Evolutionary conservation across 2,113 vertebrate genomes (phyloP).

Genomic region (Pterocles burchelli): DNA sequence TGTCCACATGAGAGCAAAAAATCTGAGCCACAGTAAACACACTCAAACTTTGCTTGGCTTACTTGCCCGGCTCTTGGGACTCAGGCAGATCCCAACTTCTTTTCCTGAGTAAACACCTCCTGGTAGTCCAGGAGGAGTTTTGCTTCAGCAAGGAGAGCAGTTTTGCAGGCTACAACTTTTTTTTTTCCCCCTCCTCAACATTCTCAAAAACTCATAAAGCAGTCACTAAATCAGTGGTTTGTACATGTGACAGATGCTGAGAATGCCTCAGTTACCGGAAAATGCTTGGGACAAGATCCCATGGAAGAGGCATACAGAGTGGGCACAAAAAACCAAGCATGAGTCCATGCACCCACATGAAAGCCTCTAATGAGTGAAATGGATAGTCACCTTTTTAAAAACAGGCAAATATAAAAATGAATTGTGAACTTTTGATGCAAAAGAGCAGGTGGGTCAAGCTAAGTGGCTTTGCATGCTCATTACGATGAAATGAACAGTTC

Average conservation of each 20-base stretch:
- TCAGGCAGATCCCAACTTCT: not conserved
- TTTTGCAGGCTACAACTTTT: not conserved
- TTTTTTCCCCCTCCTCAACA: too few relatives aligned
- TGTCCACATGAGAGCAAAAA: not conserved
- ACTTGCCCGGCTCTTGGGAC: not conserved
- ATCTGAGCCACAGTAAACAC: not conserved
- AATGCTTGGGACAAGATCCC: not conserved
- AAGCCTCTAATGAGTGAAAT: not conserved
- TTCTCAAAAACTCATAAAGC: not conserved
- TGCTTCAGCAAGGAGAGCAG: not conserved
- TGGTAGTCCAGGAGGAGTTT: not conserved
- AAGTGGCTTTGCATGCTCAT: rapidly evolving
- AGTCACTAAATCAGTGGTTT: not conserved
- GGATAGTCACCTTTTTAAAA: not conserved
- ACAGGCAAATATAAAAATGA: not conserved
- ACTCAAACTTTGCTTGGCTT: not conserved
- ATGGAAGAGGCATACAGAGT: rapidly evolving
- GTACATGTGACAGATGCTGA: not conserved
- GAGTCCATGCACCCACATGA: rapidly evolving
- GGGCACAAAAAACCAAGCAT: not conserved
- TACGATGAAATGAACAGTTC: not conserved
- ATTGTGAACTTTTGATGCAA: not conserved
- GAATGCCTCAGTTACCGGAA: not conserved
- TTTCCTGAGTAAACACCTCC: not conserved
- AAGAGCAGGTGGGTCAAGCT: not conserved